Percentiles rank a stretch among this genome's conserved stretches.
These are phyloP conservation scores for Brachionichthys hirsutus DNA, from an alignment of 2,113 vertebrate genomes.

Conservation along the genomic window DNA sequence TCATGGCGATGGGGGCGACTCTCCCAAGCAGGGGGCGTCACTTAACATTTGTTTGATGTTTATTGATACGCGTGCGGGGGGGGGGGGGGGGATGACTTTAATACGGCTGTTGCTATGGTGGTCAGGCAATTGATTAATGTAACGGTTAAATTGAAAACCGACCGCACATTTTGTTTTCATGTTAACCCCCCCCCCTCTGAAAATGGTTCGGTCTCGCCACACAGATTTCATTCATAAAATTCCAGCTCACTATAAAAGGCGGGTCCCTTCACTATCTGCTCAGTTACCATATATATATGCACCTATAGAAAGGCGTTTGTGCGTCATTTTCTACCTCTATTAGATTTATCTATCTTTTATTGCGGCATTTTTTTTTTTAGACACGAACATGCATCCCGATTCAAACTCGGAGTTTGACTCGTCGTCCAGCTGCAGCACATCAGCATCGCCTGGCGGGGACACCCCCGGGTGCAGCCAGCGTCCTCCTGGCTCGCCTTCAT, in stretches of 20 bases:
- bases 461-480: constrained; percentile 85
- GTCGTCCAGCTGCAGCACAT: constrained; percentile 89
- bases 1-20: constrained; percentile 56
- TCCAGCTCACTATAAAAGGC: constrained; percentile 80
- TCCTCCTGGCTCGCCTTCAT: constrained; percentile 83
- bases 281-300: constrained; percentile 63
- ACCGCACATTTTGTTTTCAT: neutral
- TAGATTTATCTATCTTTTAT: constrained; percentile 19
- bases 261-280: constrained; percentile 70
- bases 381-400: constrained; percentile 83
- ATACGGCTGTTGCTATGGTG: neutral
- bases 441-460: constrained; percentile 88
- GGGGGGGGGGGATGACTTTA: neutral
- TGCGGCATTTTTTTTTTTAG: constrained; percentile 42
- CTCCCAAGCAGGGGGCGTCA: constrained; percentile 44
- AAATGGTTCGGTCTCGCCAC: constrained; percentile 78
- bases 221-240: constrained; percentile 86
- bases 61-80: neutral
- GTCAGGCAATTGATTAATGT: neutral
- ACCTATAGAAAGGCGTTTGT: constrained; percentile 31
- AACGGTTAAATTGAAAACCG: constrained; percentile 6
- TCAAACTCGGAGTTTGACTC: constrained; percentile 85
- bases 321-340: constrained; percentile 7
- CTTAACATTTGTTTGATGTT: neutral
- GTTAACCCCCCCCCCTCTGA: constrained; percentile 32